phyloP scores from a whole-genome alignment of 2,113 vertebrate species.

The Triplophysa dalaica region DNA sequence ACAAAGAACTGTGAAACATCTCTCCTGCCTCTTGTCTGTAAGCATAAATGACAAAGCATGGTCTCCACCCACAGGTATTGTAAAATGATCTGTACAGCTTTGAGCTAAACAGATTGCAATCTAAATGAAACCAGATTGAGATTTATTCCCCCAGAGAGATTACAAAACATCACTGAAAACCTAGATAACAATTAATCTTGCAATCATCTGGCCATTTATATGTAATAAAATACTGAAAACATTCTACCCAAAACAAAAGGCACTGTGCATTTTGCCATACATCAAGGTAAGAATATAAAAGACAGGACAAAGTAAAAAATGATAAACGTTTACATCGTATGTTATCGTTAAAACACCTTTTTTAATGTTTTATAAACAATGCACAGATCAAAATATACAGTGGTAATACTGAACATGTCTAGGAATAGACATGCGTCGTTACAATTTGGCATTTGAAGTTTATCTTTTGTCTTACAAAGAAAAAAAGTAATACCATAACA shows the following conservation, averaged over 20 bases:
- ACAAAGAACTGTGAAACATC: neutral
- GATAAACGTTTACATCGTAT: neutral
- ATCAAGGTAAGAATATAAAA: neutral
- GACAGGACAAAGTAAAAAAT: neutral
- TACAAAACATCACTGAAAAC: neutral
- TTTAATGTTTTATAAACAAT: neutral
- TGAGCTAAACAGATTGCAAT: neutral
- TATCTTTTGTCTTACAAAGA: neutral
- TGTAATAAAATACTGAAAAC: neutral
- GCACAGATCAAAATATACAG: conserved; percentile 8
- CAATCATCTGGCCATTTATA: neutral
- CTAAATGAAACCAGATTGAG: conserved; percentile 13
- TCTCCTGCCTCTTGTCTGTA: neutral
- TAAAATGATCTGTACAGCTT: conserved; percentile 18
- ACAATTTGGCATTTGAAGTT: neutral
- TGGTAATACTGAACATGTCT: neutral
- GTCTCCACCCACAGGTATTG: conserved; percentile 12
- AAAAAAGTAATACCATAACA: neutral
- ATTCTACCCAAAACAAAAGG: neutral
- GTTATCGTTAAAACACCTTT: neutral
- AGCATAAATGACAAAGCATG: neutral
- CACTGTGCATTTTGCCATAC: neutral
- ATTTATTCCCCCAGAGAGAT: neutral
- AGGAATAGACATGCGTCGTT: neutral
- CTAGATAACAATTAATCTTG: neutral